Base-by-base conservation (phyloP, 2,113 vertebrate species). In the Neopipo cinnamomea region DNA sequence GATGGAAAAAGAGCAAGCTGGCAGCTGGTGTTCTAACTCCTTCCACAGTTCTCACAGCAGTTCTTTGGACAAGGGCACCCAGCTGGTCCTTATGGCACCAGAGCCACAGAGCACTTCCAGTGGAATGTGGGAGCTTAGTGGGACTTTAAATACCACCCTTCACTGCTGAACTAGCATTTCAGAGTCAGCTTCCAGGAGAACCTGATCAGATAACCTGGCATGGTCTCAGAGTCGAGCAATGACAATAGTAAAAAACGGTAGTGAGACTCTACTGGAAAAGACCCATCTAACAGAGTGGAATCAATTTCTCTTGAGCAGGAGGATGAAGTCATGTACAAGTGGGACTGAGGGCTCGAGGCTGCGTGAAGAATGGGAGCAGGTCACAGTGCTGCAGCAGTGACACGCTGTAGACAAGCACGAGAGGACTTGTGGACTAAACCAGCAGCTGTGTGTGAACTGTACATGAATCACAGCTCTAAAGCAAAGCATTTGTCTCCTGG, bases 1-100 rank as follows among this genome's bases (percentile, higher is more conserved):
- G 87, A 92, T 33, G 85, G 94, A 95, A 86, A 90, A 94, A 62
- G 49, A 94, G 94, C 95, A 91, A 88, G 85, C 91, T 93, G 94
- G 89, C 91, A 96, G 95, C 59, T 52, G 84, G 47, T 79, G 96
- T 97, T 94, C 90, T 47, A 94, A 50, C 66, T 97, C 75, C 88
- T 58, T 89, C 85, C 89, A 82, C 41, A 83, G 91, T 47, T 94
- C 89, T 87, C 66, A 70, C 5, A 28, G 94, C 86, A 80, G 59
- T 73, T 93, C 13, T 23, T 47, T 72, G 67, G 86, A 70, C 91
- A 96, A 62, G n/a, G 15, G 56, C 76, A 91, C 42, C 77, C 78
- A 84, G 35, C 33, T 46, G 56, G 87, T 88, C 81, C 79, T 88
- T 75, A 68, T 9, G 91, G 76, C 53, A 91, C 59, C 63, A 93